These are phyloP conservation scores for Lottia scabra DNA, from an alignment of 2,888 invertebrate species.

Conservation along the genomic window DNA sequence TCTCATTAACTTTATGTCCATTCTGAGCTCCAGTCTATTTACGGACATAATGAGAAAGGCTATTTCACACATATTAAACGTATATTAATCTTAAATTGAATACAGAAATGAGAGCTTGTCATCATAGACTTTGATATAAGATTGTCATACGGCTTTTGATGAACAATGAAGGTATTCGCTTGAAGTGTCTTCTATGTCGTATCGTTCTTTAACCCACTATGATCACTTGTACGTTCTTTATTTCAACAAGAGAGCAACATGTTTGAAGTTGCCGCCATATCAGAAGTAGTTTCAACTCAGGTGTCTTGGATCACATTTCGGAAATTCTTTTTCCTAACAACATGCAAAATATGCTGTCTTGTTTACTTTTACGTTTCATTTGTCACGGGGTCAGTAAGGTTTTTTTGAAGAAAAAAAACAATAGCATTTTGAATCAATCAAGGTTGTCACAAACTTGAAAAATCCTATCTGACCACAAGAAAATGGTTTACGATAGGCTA, in stretches of 20 bases:
- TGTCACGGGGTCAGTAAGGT: too few species aligned
- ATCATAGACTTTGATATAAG: not conserved
- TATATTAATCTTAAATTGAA: not conserved
- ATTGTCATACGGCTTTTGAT: not conserved
- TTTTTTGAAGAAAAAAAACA: too few species aligned
- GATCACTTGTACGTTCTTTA: not conserved
- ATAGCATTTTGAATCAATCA: too few species aligned
- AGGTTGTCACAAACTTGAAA: too few species aligned
- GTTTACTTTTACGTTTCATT: too few species aligned
- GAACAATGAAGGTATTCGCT: not conserved
- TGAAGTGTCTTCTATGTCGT: not conserved
- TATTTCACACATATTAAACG: conserved; percentile 2
- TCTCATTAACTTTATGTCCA: not conserved
- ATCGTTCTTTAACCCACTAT: not conserved
- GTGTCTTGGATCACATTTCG: not conserved
- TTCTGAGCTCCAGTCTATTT: not conserved
- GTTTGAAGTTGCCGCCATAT: not conserved
- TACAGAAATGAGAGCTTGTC: not conserved
- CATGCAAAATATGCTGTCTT: not conserved
- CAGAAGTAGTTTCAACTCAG: not conserved
- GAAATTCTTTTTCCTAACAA: not conserved
- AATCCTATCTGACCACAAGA: too few species aligned
- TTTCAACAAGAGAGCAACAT: not conserved
- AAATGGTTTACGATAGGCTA: too few species aligned
- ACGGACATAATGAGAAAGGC: not conserved